Conservation (phyloP, 1,140 invertebrate species). For the Hycleus phaleratus region DNA sequence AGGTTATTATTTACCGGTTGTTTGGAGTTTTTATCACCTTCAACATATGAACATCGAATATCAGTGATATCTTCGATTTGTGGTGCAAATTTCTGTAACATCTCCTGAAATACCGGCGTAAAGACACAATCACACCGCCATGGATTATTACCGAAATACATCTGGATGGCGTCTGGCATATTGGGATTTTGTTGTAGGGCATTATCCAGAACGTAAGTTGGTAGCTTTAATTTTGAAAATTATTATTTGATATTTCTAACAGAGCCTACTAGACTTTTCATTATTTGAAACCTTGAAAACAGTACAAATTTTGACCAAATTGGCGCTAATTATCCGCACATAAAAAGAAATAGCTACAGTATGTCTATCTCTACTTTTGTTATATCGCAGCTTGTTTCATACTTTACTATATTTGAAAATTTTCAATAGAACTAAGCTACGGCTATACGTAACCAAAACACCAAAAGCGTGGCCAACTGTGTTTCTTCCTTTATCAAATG, state of each 20-base stretch:
- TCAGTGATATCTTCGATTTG: slow-evolving; percentile 60
- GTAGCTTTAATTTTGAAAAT: slow-evolving; percentile 47
- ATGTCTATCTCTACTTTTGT: no score
- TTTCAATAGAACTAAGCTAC: no score
- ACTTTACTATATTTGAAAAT: no score
- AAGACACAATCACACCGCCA: slow-evolving; percentile 76
- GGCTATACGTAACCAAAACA: no score
- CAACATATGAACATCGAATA: slow-evolving; percentile 52
- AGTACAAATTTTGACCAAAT: no score
- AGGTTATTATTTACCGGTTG: slow-evolving; percentile 45
- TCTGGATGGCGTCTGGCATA: slow-evolving; percentile 46
- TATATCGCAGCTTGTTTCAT: no score
- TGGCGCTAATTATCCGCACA: no score
- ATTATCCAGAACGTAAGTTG: slow-evolving; percentile 69
- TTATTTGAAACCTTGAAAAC: no score
- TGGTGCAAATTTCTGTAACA: slow-evolving; percentile 62
- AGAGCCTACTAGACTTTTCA: not conserved
- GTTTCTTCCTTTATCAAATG: no score
- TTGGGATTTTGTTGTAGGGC: slow-evolving; percentile 64
- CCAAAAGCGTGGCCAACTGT: no score
- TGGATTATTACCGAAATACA: slow-evolving; percentile 67
- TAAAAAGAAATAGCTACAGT: no score
- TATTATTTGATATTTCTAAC: slow-evolving; percentile 3
- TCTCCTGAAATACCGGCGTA: slow-evolving; percentile 62
- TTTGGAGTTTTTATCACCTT: slow-evolving; percentile 51